Evolutionary conservation across 37 sponge, comb jelly and placozoan species (phyloP).

Genomic region (Beroe forskalii): DNA sequence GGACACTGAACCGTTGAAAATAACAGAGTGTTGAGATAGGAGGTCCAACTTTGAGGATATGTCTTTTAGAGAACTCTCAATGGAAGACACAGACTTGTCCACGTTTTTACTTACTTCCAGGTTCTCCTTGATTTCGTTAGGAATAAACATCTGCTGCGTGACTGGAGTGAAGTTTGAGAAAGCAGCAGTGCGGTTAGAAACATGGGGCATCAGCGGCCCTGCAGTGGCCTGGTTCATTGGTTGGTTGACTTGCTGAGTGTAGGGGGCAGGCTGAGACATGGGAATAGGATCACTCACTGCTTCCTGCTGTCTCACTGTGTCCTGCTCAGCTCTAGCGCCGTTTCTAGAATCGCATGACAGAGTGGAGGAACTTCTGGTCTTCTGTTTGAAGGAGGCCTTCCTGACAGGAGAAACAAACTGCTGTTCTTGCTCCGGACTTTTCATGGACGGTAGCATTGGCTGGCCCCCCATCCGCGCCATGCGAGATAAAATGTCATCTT

Average conservation of each 20-base stretch:
- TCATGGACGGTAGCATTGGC: background rate
- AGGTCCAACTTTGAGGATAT: background rate
- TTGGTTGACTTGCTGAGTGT: background rate
- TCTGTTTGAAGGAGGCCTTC: background rate
- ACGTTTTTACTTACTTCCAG: conserved; percentile 22
- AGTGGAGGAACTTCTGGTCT: background rate
- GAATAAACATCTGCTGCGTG: background rate
- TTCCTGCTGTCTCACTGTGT: no score
- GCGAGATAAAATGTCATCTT: conserved; percentile 32
- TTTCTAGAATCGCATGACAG: background rate
- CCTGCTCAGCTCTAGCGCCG: no score
- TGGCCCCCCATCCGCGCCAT: conserved; percentile 61
- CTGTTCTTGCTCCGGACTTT: background rate
- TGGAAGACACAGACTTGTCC: background rate
- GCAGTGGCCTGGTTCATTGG: background rate
- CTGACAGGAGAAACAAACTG: background rate
- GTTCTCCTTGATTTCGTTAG: conserved; percentile 21
- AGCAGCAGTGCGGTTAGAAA: background rate
- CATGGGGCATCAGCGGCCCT: conserved; percentile 14
- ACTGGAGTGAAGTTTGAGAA: background rate
- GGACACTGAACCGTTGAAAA: background rate
- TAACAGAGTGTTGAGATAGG: background rate
- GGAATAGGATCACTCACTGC: background rate
- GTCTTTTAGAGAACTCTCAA: background rate
- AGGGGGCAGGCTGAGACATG: background rate